These are phyloP conservation scores for Caradrina kadenii DNA, from an alignment of 2,888 invertebrate species.

Conservation along the genomic window DNA sequence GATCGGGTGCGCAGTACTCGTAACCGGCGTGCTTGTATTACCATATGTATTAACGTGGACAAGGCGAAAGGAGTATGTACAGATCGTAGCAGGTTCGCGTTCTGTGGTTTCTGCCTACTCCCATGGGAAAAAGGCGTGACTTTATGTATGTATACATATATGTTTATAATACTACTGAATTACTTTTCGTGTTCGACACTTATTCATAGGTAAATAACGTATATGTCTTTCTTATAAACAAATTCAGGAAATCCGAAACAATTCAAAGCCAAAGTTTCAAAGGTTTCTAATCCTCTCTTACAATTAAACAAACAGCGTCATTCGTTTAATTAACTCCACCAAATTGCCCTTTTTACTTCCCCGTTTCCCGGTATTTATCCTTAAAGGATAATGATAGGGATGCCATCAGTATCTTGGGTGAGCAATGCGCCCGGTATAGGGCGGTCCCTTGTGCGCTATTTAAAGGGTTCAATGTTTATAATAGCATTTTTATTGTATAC, in stretches of 20 bases:
- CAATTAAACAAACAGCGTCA: constrained; percentile 52
- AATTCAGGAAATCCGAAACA: constrained; percentile 18
- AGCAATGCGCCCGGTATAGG: constrained; percentile 48
- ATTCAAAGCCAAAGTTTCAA: constrained; percentile 18
- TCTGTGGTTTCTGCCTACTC: no score
- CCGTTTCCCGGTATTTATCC: constrained; percentile 52
- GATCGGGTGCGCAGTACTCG: no score
- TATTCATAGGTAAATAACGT: no score
- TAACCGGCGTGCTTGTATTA: no score
- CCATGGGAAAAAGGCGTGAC: no score
- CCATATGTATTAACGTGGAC: no score
- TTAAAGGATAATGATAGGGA: constrained; percentile 60
- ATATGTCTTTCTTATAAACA: not conserved
- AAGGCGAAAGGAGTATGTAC: no score
- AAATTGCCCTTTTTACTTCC: constrained; percentile 60
- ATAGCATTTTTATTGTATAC: constrained; percentile 56
- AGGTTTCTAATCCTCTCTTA: constrained; percentile 25
- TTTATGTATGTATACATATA: no score
- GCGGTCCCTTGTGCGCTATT: constrained; percentile 65
- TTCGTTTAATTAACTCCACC: constrained; percentile 59
- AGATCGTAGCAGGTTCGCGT: no score
- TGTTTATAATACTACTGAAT: no score
- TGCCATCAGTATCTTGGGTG: constrained; percentile 51
- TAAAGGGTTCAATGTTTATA: constrained; percentile 69
- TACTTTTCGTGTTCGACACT: no score